Percentiles rank a stretch among this genome's conserved stretches.
Conservation (phyloP, 2,888 invertebrate genomes). For the Cryptus viduatorius region DNA sequence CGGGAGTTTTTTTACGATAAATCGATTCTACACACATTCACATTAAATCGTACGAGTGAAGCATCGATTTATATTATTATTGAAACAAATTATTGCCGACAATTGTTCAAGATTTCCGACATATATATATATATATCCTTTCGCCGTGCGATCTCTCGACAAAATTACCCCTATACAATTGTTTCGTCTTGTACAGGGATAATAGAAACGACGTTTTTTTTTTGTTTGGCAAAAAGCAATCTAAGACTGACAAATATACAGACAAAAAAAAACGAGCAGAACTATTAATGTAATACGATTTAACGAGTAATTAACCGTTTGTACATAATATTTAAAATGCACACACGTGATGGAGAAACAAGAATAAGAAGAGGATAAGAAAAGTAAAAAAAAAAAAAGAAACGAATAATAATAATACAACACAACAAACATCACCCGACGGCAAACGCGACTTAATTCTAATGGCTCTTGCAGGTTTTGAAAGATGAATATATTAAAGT, state of each 20-base stretch:
- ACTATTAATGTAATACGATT: constrained; percentile 83
- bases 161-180: constrained; percentile 62
- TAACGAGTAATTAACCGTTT: constrained; percentile 82
- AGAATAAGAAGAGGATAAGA: constrained; percentile 38
- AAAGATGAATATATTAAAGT: constrained; percentile 74
- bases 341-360: constrained; percentile 70
- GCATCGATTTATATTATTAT: constrained; percentile 5
- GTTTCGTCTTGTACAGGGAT: constrained; percentile 69
- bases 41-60: constrained; percentile 15
- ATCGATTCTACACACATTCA: constrained; percentile 19
- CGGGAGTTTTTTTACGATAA: not conserved
- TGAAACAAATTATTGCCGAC: constrained; percentile 25
- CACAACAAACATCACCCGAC: constrained; percentile 71
- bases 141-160: constrained; percentile 69
- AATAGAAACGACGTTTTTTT: constrained; percentile 60
- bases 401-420: constrained; percentile 44
- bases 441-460: constrained; percentile 84
- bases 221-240: constrained; percentile 82
- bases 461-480: constrained; percentile 72
- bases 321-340: constrained; percentile 84
- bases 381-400: constrained; percentile 20
- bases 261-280: constrained; percentile 81
- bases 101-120: constrained; percentile 58
- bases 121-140: constrained; percentile 57
- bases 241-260: constrained; percentile 84